These are phyloP conservation scores for Torymus auratus DNA, from an alignment of 2,888 invertebrate species.

Conservation along the genomic window DNA sequence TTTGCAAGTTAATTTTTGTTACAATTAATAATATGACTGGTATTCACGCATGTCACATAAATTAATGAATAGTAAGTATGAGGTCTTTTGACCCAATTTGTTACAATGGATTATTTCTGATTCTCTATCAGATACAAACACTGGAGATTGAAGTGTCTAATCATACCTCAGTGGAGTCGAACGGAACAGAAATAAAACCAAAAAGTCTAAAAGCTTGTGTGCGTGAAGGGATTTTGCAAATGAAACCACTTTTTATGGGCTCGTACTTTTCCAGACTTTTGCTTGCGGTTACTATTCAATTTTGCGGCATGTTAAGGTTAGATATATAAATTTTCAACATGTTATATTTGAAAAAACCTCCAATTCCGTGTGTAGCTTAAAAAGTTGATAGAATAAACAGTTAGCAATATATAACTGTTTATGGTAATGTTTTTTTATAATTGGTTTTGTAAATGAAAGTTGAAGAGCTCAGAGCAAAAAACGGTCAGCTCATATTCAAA, in stretches of 20 bases:
- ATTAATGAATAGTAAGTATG: neutral
- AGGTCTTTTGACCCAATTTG: neutral
- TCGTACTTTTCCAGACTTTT: conserved; percentile 81
- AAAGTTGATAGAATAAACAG: no score
- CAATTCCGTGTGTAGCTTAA: neutral
- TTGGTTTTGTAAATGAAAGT: no score
- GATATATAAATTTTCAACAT: neutral
- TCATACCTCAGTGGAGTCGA: conserved; percentile 67
- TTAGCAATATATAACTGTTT: no score
- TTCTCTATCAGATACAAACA: conserved; percentile 42
- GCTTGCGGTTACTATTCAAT: conserved; percentile 82
- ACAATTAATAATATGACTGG: neutral
- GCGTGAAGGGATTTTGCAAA: conserved; percentile 80
- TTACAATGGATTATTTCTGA: neutral
- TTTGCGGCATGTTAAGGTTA: conserved; percentile 82
- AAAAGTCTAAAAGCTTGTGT: conserved; percentile 77
- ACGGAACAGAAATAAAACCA: conserved; percentile 59
- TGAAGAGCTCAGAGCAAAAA: no score
- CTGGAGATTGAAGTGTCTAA: conserved; percentile 47
- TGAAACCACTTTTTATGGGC: conserved; percentile 82
- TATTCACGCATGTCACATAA: neutral
- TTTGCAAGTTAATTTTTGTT: neutral
- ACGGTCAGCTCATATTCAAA: no score
- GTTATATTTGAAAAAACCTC: neutral
- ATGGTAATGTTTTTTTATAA: no score